These are phyloP conservation scores for Diachasma alloeum DNA, from an alignment of 1,140 invertebrate species.

Conservation along the genomic window DNA sequence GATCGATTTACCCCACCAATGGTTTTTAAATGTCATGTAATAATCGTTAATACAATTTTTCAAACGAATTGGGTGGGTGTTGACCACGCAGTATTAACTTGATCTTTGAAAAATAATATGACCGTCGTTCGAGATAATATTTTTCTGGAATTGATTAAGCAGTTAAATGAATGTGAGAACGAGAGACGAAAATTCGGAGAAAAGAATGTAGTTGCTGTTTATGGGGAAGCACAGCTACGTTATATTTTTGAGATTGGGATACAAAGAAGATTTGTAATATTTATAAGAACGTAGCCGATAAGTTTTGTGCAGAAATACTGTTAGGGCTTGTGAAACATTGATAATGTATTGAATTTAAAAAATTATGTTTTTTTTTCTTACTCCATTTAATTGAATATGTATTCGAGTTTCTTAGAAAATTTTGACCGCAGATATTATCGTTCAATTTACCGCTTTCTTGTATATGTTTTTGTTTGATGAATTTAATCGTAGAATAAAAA, in stretches of 20 bases:
- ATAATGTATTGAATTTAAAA: slow-evolving; percentile 34
- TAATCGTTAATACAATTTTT: not conserved
- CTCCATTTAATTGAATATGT: not conserved
- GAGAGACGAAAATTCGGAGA: slow-evolving; percentile 21
- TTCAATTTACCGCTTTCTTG: not conserved
- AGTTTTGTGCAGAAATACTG: slow-evolving; percentile 45
- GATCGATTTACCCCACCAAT: not conserved
- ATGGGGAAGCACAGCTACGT: slow-evolving; percentile 52
- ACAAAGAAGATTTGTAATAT: slow-evolving; percentile 62
- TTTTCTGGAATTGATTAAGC: not conserved
- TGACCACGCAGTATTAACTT: not conserved
- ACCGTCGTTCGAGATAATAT: not conserved
- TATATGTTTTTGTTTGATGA: not conserved
- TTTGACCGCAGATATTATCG: not conserved
- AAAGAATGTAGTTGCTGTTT: slow-evolving; percentile 35
- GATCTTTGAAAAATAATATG: not conserved
- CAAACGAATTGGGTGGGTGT: not conserved
- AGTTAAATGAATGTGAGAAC: not conserved
- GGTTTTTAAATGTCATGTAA: not conserved
- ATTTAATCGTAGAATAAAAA: not conserved
- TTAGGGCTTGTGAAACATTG: slow-evolving; percentile 46
- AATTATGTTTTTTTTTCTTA: slow-evolving; percentile 24
- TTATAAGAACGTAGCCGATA: slow-evolving; percentile 57
- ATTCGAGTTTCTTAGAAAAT: not conserved
- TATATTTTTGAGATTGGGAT: slow-evolving; percentile 64